Evolutionary conservation across 2,888 invertebrate species (phyloP).

Genomic region (Tromatobia lineatoria): DNA sequence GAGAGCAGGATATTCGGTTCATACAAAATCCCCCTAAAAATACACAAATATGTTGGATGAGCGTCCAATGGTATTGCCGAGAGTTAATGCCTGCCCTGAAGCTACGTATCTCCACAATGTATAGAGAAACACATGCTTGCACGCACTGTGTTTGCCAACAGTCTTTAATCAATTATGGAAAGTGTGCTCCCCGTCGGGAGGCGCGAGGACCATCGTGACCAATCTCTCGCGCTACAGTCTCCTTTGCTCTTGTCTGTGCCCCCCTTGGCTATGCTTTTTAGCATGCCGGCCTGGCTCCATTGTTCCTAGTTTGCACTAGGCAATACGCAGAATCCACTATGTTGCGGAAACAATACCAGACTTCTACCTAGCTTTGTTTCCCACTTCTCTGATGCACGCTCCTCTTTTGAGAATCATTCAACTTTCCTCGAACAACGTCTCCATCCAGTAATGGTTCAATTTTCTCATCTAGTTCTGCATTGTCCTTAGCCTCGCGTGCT

Average conservation of each 20-base stretch:
- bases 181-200: conserved; percentile 74
- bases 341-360: conserved; percentile 17
- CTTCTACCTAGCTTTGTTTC: conserved; percentile 31
- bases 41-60: not conserved
- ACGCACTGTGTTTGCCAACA: conserved; percentile 63
- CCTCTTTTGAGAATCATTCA: conserved; percentile 15
- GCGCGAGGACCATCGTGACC: conserved; percentile 18
- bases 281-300: conserved; percentile 52
- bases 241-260: conserved; percentile 51
- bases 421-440: not conserved
- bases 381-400: conserved; percentile 33
- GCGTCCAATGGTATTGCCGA: not conserved
- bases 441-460: not conserved
- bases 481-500: not conserved
- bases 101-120: conserved; percentile 64
- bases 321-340: not conserved
- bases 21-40: not conserved
- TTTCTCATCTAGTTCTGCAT: not conserved
- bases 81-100: not conserved
- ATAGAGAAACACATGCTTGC: conserved; percentile 29
- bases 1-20: too few relatives aligned
- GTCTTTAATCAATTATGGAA: conserved; percentile 85
- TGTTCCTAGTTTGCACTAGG: conserved; percentile 38
- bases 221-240: conserved; percentile 20
- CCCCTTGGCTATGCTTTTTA: not conserved